Percentiles rank a stretch among this genome's conserved stretches.
Conservation (phyloP, 2,113 vertebrate species). For the Neodon shergylaensis region DNA sequence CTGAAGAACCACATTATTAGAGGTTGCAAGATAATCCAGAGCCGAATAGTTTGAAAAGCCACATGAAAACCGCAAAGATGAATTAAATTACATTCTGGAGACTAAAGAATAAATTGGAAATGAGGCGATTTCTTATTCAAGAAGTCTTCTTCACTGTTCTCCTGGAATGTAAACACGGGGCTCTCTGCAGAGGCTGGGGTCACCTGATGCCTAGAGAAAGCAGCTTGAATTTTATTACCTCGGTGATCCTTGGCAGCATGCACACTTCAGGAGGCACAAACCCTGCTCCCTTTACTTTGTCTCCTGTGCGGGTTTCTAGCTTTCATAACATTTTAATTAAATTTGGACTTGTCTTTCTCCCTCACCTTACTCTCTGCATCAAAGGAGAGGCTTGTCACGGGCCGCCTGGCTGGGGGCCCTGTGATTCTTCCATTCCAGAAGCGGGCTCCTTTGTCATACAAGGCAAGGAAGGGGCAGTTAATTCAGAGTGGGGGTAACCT, state of each 20-base stretch:
- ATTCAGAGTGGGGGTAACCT: slow-evolving; percentile 80
- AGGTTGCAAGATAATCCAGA: slow-evolving; percentile 73
- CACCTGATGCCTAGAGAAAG: slow-evolving; percentile 72
- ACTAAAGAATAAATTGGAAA: slow-evolving; percentile 76
- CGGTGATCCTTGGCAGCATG: slow-evolving; percentile 73
- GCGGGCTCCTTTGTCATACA: slow-evolving; percentile 36
- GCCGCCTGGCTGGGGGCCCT: slow-evolving; percentile 44
- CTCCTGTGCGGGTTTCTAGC: slow-evolving; percentile 63
- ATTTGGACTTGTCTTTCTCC: slow-evolving; percentile 77
- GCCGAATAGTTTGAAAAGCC: slow-evolving; percentile 75
- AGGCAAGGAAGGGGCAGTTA: slow-evolving; percentile 68
- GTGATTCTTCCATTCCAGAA: slow-evolving; percentile 67
- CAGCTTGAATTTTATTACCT: slow-evolving; percentile 79
- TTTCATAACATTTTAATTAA: slow-evolving; percentile 81
- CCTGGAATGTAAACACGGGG: slow-evolving; percentile 73
- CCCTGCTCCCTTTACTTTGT: slow-evolving; percentile 71
- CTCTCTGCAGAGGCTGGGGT: slow-evolving; percentile 67
- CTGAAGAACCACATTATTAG: slow-evolving; percentile 73
- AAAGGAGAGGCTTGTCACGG: slow-evolving; percentile 65
- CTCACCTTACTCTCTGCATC: slow-evolving; percentile 71
- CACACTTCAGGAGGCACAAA: slow-evolving; percentile 64
- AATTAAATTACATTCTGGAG: slow-evolving; percentile 64
- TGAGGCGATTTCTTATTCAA: slow-evolving; percentile 79
- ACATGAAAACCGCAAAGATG: slow-evolving; percentile 77
- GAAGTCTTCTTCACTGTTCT: slow-evolving; percentile 47